These are phyloP conservation scores for Bombus polaris DNA, from an alignment of 1,140 invertebrate genomes.

Conservation along the genomic window DNA sequence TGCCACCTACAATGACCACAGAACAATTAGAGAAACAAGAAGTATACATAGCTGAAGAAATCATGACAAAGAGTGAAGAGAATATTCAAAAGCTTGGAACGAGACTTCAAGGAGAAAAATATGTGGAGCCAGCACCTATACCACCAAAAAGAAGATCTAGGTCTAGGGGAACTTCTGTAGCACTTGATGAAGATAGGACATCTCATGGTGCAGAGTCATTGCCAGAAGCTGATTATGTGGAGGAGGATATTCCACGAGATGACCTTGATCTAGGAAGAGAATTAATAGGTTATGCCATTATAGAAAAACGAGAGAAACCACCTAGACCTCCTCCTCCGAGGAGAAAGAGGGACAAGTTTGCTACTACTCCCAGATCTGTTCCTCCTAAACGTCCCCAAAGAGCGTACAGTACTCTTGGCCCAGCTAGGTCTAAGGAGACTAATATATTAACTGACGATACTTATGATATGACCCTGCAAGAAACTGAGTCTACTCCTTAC, in stretches of 20 bases:
- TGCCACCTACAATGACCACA: background rate
- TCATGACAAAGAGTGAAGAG: slow-evolving; percentile 70
- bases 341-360: slow-evolving; percentile 82
- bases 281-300: slow-evolving; percentile 84
- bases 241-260: slow-evolving; percentile 71
- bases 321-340: slow-evolving; percentile 84
- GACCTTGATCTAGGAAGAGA: slow-evolving; percentile 63
- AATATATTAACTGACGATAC: slow-evolving; percentile 11
- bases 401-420: slow-evolving; percentile 88
- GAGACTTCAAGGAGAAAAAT: slow-evolving; percentile 35
- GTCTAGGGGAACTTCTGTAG: slow-evolving; percentile 84
- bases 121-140: slow-evolving; percentile 45
- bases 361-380: slow-evolving; percentile 74
- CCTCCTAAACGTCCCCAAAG: slow-evolving; percentile 83
- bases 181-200: slow-evolving; percentile 87
- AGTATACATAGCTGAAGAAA: slow-evolving; percentile 72
- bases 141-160: slow-evolving; percentile 81
- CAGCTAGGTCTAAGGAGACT: slow-evolving; percentile 63
- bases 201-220: slow-evolving; percentile 88
- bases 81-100: slow-evolving; percentile 78
- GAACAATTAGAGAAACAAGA: slow-evolving; percentile 66
- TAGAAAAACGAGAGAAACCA: slow-evolving; percentile 85
- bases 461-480: background rate
- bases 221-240: slow-evolving; percentile 75
- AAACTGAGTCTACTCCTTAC: slow-evolving; percentile 82